A percentile compares a stretch with the other conserved stretches of the same genome.
Conservation (phyloP, 2,888 invertebrate species). For the Eupeodes luniger region DNA sequence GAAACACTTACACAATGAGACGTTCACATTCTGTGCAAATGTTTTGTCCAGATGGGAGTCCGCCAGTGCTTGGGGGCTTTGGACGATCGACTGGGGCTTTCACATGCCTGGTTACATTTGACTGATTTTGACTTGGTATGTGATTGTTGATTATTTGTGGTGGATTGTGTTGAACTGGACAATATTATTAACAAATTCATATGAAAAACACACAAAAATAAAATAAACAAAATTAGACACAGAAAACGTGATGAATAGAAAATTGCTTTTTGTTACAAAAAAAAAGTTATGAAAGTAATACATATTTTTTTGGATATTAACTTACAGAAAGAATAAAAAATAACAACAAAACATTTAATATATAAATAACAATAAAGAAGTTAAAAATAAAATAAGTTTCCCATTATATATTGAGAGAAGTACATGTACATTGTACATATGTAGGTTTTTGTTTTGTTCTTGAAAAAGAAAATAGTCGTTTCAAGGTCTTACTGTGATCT, state of each 20-base stretch:
- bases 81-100: slow-evolving; percentile 89
- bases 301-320: too few relatives aligned
- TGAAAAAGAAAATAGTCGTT: background rate
- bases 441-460: background rate
- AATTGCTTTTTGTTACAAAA: background rate
- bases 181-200: slow-evolving; percentile 56
- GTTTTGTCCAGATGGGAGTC: slow-evolving; percentile 94
- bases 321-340: background rate
- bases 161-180: slow-evolving; percentile 77
- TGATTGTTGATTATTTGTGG: slow-evolving; percentile 76
- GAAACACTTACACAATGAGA: slow-evolving; percentile 96
- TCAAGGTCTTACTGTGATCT: slow-evolving; percentile 57
- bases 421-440: background rate
- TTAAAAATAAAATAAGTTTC: background rate
- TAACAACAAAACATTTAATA: background rate
- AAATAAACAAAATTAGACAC: slow-evolving; percentile 54
- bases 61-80: slow-evolving; percentile 88
- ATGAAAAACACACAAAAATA: slow-evolving; percentile 36
- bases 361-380: too few relatives aligned
- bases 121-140: slow-evolving; percentile 76
- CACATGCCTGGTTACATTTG: slow-evolving; percentile 86
- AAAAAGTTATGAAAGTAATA: too few relatives aligned
- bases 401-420: background rate
- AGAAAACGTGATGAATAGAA: background rate
- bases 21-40: slow-evolving; percentile 99